Base-by-base conservation (phyloP, 2,888 invertebrate species). In the Caenorhabditis afra region DNA sequence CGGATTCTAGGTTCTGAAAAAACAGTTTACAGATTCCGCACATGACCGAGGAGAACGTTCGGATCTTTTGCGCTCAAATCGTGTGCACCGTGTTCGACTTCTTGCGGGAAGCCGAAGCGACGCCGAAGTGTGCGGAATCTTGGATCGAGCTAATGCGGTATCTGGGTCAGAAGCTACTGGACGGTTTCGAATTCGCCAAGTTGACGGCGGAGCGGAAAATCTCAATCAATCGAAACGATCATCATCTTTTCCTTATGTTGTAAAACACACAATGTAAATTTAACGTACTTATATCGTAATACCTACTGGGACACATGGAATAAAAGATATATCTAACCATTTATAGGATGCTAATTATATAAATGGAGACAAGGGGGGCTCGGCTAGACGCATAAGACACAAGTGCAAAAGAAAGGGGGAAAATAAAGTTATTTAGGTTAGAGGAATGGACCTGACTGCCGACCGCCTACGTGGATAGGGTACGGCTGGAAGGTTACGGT, bases 1-100 rank as follows among this genome's bases (percentile, higher is more conserved):
- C n/a, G 37, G 14, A 7, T 49, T 37, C 44, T 11, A 23, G 18
- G 35, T 45, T 50, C 12, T 12, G 4, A 7, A 3, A 23, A 12
- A 20, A 39, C 23, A 23, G 0, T 20, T 22, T 7, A 7, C 65
- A 87, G 87, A 73, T 70, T 18, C 79, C 74, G 7, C 64, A 76
- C 45, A 87, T 87, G 82, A 83, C 81, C 11, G 87, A 87, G 52
- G 82, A 85, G 20, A 84, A 84, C 22, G 81, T 87, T 16, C 81
- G 87, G n/a, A 64, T 85, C 20, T 81, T 87, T 41, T 87, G 86
- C 68, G 85, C 86, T n/a, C 86, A 87, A 59, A 81, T 86, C 20
- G 82, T 87, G 10, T 86, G 86, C 67, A 83, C 84, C 2, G 81
- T 86, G 44, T 79, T 84, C 52, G 87, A 87, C 58, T 78, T 87